A percentile compares a stretch with the other conserved stretches of the same genome.
phyloP scores from a whole-genome alignment of 2,113 vertebrate genomes.

The Aspidoscelis tigris region DNA sequence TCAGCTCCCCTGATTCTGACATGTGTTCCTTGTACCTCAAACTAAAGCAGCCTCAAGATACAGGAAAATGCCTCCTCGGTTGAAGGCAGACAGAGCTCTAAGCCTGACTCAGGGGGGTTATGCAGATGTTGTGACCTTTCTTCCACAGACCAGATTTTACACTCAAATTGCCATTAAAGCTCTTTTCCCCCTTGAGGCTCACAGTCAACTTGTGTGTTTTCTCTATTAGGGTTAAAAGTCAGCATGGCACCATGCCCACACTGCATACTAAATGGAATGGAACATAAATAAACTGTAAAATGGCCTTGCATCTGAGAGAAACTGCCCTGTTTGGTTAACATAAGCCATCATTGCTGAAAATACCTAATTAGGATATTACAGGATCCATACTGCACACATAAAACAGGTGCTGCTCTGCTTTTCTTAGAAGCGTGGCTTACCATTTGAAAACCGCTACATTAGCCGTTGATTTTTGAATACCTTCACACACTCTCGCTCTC shows the following conservation, averaged over 20 bases:
- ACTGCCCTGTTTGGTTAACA: conserved; percentile 29
- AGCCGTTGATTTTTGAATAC: neutral
- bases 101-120: conserved; percentile 90
- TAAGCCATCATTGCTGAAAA: conserved; percentile 9
- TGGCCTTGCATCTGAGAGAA: conserved; percentile 38
- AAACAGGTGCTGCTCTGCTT: neutral
- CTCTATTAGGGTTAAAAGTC: conserved; percentile 86
- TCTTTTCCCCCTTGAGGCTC: conserved; percentile 78
- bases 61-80: conserved; percentile 77
- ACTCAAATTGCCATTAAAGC: conserved; percentile 95
- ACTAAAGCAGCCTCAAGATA: conserved; percentile 82
- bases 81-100: conserved; percentile 85
- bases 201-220: conserved; percentile 78
- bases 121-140: conserved; percentile 97
- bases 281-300: conserved; percentile 79
- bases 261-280: conserved; percentile 81
- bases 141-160: conserved; percentile 93
- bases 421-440: neutral
- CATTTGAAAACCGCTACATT: neutral
- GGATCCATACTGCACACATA: neutral
- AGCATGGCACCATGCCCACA: conserved; percentile 80
- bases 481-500: neutral
- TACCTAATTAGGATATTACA: conserved; percentile 25
- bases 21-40: conserved; percentile 79
- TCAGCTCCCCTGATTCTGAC: conserved; percentile 77